A percentile compares a stretch with the other conserved stretches of the same genome.
These are phyloP conservation scores for Eilema depressum DNA, from an alignment of 2,888 invertebrate genomes.

Conservation along the genomic window DNA sequence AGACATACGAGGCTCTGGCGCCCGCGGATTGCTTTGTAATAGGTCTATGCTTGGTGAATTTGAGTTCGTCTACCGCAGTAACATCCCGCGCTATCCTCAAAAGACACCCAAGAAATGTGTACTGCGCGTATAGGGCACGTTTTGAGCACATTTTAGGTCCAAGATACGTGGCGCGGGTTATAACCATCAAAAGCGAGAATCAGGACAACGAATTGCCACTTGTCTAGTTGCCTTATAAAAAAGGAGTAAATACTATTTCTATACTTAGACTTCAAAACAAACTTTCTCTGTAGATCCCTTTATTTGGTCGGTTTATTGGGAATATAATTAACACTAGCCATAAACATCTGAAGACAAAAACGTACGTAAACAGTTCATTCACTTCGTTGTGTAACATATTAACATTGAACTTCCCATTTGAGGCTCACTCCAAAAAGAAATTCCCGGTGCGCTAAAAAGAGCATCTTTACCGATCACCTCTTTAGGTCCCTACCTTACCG, in stretches of 20 bases:
- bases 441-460: conserved; percentile 69
- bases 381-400: conserved; percentile 61
- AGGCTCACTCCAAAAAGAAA: conserved; percentile 71
- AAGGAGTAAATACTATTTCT: too few relatives aligned
- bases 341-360: conserved; percentile 43
- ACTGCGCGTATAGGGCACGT: too few relatives aligned
- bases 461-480: conserved; percentile 69
- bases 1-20: too few relatives aligned
- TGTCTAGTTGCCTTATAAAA: too few relatives aligned
- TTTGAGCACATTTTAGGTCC: too few relatives aligned
- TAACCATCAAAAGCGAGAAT: conserved; percentile 4
- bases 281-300: conserved; percentile 35
- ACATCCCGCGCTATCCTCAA: too few relatives aligned
- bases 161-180: too few relatives aligned
- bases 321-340: conserved; percentile 44
- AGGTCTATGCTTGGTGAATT: too few relatives aligned
- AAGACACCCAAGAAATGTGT: too few relatives aligned
- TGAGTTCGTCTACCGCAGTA: too few relatives aligned
- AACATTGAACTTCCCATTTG: conserved; percentile 63
- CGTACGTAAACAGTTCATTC: conserved; percentile 63
- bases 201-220: too few relatives aligned
- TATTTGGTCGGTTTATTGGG: conserved; percentile 5
- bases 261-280: conserved; percentile 24
- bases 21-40: too few relatives aligned
- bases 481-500: conserved; percentile 71